phyloP scores from a whole-genome alignment of 2,797 vertebrate genomes.

The Spheniscus humboldti region DNA sequence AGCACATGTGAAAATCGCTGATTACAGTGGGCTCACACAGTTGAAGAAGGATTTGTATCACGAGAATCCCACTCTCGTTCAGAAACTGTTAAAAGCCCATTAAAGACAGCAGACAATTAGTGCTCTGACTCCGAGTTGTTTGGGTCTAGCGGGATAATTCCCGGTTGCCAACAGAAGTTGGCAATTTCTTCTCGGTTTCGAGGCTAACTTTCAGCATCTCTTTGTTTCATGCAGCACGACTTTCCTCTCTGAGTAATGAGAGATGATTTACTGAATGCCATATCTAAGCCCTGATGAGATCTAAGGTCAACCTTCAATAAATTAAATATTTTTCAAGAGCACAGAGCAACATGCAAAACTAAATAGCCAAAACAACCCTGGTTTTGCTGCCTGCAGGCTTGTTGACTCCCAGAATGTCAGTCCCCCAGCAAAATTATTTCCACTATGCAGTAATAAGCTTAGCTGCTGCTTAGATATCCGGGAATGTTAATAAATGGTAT shows the following conservation, averaged over 20 bases:
- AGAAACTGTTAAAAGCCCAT: not conserved
- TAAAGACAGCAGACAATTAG: not conserved
- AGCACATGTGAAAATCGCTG: not conserved
- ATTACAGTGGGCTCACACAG: not conserved
- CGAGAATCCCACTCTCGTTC: not conserved
- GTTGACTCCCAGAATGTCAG: not conserved
- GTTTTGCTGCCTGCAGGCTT: not conserved
- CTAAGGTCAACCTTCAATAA: constrained; percentile 25
- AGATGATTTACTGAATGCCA: constrained; percentile 26
- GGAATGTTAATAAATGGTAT: not conserved
- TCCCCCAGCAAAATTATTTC: not conserved
- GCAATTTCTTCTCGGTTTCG: constrained; percentile 34
- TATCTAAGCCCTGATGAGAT: not conserved
- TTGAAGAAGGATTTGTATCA: not conserved
- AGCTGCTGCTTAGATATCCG: not conserved
- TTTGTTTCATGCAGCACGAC: not conserved
- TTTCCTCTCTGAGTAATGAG: constrained; percentile 42
- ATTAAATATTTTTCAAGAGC: constrained; percentile 14
- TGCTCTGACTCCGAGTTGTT: not conserved
- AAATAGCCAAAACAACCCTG: not conserved
- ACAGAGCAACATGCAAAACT: not conserved
- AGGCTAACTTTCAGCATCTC: constrained; percentile 41
- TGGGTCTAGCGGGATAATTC: constrained; percentile 5
- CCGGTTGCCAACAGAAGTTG: not conserved
- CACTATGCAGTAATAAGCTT: not conserved